These are phyloP conservation scores for Callorhinus ursinus DNA, from an alignment of 2,113 vertebrate genomes.

Conservation along the genomic window DNA sequence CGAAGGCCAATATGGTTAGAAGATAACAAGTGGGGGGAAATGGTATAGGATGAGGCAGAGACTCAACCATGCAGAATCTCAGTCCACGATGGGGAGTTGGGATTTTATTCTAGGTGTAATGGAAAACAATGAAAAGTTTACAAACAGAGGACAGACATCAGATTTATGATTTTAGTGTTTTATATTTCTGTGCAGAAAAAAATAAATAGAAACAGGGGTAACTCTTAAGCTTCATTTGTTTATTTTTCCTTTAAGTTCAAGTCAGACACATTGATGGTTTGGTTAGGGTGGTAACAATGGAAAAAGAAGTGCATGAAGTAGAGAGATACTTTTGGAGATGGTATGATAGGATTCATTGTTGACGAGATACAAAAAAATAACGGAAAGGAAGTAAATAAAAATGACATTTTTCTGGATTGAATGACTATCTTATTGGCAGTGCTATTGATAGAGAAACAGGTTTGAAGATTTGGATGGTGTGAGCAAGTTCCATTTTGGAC, in stretches of 20 bases:
- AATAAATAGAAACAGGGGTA: background rate
- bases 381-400: background rate
- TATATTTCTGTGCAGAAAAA: background rate
- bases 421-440: background rate
- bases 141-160: background rate
- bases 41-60: background rate
- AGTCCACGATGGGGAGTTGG: background rate
- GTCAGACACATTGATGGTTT: background rate
- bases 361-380: background rate
- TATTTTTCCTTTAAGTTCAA: background rate
- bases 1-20: background rate
- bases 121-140: background rate
- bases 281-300: background rate
- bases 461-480: background rate
- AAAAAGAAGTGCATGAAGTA: background rate
- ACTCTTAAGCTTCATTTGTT: background rate
- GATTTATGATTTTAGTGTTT: background rate
- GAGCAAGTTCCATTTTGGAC: background rate
- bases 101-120: background rate
- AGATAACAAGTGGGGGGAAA: background rate
- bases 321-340: background rate
- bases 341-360: background rate
- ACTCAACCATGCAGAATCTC: background rate
- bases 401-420: background rate
- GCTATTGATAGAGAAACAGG: background rate